phyloP scores from a whole-genome alignment of 2,797 vertebrate species.

The Taenioides sp. region DNA sequence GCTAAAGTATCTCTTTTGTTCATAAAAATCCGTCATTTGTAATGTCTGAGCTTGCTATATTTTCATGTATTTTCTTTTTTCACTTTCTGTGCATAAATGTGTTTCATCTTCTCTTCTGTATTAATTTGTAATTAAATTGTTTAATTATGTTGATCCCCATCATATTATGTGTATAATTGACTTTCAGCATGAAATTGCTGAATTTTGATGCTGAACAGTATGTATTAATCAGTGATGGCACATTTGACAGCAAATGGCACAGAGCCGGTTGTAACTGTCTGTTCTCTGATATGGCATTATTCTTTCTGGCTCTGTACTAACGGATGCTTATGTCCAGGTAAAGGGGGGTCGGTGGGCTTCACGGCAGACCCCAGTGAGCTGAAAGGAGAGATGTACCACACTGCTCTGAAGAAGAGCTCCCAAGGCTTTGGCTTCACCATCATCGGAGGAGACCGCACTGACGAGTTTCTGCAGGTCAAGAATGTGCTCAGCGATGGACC shows the following conservation, averaged over 20 bases:
- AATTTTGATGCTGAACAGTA: constrained; percentile 36
- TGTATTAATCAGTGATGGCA: constrained; percentile 28
- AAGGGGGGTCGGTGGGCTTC: constrained; percentile 71
- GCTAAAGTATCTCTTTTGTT: neutral
- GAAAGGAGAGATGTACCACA: constrained; percentile 86
- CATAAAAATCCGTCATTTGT: neutral
- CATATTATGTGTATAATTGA: constrained; percentile 47
- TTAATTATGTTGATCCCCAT: constrained; percentile 52
- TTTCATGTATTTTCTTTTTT: constrained; percentile 24
- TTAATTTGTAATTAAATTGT: constrained; percentile 53
- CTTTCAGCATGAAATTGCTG: constrained; percentile 34
- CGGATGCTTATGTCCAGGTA: constrained; percentile 44
- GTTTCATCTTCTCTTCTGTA: constrained; percentile 28
- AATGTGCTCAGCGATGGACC: constrained; percentile 93
- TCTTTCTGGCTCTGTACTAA: neutral
- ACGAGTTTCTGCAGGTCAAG: constrained; percentile 97
- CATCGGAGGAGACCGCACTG: constrained; percentile 93
- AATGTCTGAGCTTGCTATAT: neutral
- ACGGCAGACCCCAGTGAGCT: constrained; percentile 91
- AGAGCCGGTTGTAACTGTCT: constrained; percentile 18
- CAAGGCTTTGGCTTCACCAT: constrained; percentile 98
- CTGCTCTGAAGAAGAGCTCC: constrained; percentile 88
- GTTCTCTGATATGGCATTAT: neutral
- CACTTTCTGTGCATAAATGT: constrained; percentile 27
- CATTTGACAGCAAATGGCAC: constrained; percentile 12